Evolutionary conservation across 2,888 invertebrate genomes (phyloP), one percentile per base, ranked within the genome.

Genomic region (Nomada fabriciana): DNA sequence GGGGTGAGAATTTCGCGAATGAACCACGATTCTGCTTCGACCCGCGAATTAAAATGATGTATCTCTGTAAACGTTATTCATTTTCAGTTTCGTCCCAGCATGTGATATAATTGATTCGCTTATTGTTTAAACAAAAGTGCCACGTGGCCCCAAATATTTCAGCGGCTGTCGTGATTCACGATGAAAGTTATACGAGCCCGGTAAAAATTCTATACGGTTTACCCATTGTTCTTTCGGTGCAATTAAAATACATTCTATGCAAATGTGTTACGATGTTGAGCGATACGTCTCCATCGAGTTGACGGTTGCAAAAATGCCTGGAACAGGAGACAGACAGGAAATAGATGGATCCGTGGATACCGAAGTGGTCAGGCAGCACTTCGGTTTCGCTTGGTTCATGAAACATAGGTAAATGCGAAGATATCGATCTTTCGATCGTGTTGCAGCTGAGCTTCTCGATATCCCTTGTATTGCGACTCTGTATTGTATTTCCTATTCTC

Each of bases 401-500:
- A 68, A 76, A 57, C 70, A 69, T 60, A 60, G 69, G 50, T 59
- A 74, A 76, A 79, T 18, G 57, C 67, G 59, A 47, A 36, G 2
- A 57, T 69, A 77, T 83, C 84, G 82, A 88, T 80, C 74, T 63
- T 55, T 68, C 55, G 84, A 72, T 88, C 88, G 23, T 60, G 61
- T 86, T 75, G 75, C 82, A 18, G n/a, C 36, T 20, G 10, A 53
- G 68, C 64, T 76, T 70, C 75, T 53, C 67, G 59, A 74, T 76
- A 72, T 71, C 65, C 47, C 11, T 13, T 42, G 29, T 67, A 52
- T 72, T 52, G 57, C 60, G 36, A 23, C 70, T 77, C 52, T 52
- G 84, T 70, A 84, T 82, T 69, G 78, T 72, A 52, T 86, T 76
- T 84, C 80, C 76, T 60, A 68, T 79, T 79, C 80, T 71, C 76